phyloP scores from a whole-genome alignment of 1,140 invertebrate species.

The Choristoneura fumiferana region DNA sequence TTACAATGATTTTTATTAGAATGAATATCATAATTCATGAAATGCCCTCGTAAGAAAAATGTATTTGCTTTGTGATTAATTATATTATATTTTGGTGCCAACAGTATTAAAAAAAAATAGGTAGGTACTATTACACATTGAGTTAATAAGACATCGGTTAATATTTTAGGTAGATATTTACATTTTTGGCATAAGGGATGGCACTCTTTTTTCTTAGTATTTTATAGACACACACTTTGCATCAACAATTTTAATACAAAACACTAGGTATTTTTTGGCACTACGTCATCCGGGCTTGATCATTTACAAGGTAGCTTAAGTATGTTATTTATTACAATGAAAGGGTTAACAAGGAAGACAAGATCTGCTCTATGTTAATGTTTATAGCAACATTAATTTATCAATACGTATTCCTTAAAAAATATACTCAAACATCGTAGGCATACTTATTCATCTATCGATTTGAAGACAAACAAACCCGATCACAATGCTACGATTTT shows the following conservation, averaged over 20 bases:
- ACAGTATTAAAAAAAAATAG: no score
- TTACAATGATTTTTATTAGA: no score
- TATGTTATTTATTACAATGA: slow-evolving; percentile 31
- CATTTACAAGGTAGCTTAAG: slow-evolving; percentile 6
- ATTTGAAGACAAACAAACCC: slow-evolving; percentile 15
- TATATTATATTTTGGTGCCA: no score
- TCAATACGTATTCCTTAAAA: slow-evolving; percentile 12
- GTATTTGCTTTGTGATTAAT: no score
- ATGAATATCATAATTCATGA: no score
- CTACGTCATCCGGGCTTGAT: background rate
- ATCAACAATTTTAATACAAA: background rate
- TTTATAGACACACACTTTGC: no score
- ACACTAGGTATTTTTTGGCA: slow-evolving; percentile 16
- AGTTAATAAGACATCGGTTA: no score
- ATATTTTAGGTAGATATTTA: no score
- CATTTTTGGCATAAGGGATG: no score
- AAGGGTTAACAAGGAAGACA: slow-evolving; percentile 67
- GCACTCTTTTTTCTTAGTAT: no score
- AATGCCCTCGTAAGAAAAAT: no score
- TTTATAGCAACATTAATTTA: slow-evolving; percentile 19
- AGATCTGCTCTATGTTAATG: slow-evolving; percentile 41
- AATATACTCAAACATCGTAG: slow-evolving; percentile 15
- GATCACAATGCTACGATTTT: slow-evolving; percentile 39
- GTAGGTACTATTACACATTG: no score
- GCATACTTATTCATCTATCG: background rate